phyloP scores from a whole-genome alignment of 1,140 invertebrate genomes.

The Pentalonia nigronervosa region DNA sequence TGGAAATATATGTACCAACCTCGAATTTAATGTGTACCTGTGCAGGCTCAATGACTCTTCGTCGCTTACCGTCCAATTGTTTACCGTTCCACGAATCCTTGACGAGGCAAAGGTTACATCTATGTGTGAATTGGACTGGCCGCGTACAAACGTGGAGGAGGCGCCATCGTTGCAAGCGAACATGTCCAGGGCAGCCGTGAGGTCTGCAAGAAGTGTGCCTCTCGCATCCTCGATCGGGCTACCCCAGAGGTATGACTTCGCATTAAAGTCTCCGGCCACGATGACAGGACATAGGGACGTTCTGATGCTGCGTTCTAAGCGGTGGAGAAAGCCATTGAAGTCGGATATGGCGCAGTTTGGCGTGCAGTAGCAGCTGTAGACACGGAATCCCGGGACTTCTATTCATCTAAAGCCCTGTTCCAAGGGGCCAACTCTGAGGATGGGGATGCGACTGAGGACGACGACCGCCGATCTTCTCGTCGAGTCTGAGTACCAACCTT shows the following conservation, averaged over 20 bases:
- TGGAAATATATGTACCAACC: too few species aligned
- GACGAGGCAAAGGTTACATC: background rate
- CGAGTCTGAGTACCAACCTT: background rate
- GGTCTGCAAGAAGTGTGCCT: background rate
- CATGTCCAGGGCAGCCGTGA: background rate
- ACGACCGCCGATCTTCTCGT: background rate
- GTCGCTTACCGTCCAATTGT: too few species aligned
- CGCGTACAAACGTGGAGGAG: background rate
- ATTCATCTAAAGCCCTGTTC: background rate
- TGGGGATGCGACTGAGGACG: too few species aligned
- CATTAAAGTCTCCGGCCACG: background rate
- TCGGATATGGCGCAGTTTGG: background rate
- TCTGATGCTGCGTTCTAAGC: background rate
- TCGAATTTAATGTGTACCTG: background rate
- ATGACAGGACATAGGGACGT: background rate
- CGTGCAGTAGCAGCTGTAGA: background rate
- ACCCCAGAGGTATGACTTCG: background rate
- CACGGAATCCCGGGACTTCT: background rate
- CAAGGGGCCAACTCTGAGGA: background rate
- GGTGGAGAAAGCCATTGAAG: background rate
- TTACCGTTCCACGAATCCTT: background rate
- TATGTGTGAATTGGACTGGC: background rate
- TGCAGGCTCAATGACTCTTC: background rate
- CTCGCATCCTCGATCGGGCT: background rate
- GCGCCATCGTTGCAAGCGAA: background rate